Evolutionary conservation across 1,140 invertebrate species (phyloP).

Genomic region (Heliconius congener): DNA sequence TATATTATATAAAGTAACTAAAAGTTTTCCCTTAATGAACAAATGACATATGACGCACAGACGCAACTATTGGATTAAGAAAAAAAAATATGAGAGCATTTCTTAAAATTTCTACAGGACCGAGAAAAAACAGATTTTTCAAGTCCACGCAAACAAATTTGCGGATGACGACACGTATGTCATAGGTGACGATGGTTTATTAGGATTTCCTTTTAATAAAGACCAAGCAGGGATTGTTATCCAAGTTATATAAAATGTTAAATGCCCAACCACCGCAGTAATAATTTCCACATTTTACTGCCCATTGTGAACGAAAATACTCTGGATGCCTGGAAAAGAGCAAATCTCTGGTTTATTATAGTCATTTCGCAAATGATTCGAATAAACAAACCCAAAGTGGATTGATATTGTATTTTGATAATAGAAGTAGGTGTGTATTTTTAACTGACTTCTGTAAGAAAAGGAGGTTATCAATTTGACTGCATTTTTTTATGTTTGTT

Average conservation of each 20-base stretch:
- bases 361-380: conserved; percentile 17
- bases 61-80: too few relatives aligned
- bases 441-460: background rate
- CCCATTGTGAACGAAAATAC: conserved; percentile 36
- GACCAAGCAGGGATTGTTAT: background rate
- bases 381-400: background rate
- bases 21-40: too few relatives aligned
- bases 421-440: background rate
- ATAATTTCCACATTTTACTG: conserved; percentile 18
- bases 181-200: too few relatives aligned
- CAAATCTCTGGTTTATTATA: conserved; percentile 27
- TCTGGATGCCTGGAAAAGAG: conserved; percentile 21
- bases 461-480: too few relatives aligned
- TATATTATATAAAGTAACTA: too few relatives aligned
- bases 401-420: background rate
- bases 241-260: background rate
- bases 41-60: too few relatives aligned
- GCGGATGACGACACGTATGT: too few relatives aligned
- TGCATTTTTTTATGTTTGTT: too few relatives aligned
- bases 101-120: too few relatives aligned
- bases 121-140: too few relatives aligned
- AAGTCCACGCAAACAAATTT: too few relatives aligned
- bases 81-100: too few relatives aligned
- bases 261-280: conserved; percentile 38
- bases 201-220: background rate